phyloP scores from a whole-genome alignment of 1,140 invertebrate genomes.

The Spodoptera litura region DNA sequence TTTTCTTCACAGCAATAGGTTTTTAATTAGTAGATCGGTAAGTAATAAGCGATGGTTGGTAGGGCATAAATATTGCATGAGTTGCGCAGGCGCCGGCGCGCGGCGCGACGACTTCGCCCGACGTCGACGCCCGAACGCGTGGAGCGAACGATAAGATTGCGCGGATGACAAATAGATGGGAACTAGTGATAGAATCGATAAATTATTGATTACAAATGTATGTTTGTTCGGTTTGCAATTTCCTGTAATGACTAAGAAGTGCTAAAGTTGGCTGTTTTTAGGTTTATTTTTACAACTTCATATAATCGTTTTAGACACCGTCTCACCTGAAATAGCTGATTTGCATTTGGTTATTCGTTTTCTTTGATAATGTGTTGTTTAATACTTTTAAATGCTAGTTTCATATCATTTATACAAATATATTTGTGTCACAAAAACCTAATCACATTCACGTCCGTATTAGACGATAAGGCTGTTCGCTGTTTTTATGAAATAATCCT shows the following conservation, averaged over 20 bases:
- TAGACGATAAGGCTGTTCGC: background rate
- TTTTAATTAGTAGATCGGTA: constrained; percentile 58
- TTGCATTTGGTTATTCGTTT: background rate
- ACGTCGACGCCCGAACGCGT: constrained; percentile 42
- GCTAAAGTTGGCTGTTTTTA: background rate
- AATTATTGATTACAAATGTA: constrained; percentile 10
- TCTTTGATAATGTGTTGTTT: background rate
- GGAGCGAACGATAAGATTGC: constrained; percentile 40
- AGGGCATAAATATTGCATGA: constrained; percentile 77
- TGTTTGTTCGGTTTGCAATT: background rate
- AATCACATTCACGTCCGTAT: background rate
- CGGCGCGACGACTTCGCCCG: constrained; percentile 49
- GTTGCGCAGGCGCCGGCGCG: constrained; percentile 68
- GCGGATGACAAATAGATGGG: constrained; percentile 29
- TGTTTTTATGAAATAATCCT: background rate
- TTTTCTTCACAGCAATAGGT: constrained; percentile 58
- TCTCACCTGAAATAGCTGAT: too few species aligned
- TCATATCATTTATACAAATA: background rate
- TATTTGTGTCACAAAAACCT: background rate
- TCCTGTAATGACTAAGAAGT: background rate
- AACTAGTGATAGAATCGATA: constrained; percentile 5
- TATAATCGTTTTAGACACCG: too few species aligned
- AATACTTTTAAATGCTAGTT: background rate
- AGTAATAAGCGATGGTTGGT: constrained; percentile 61
- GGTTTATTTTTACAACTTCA: too few species aligned